Percentiles rank a stretch among this genome's conserved stretches.
Conservation (phyloP, 1,140 invertebrate genomes). For the Latrodectus geometricus region DNA sequence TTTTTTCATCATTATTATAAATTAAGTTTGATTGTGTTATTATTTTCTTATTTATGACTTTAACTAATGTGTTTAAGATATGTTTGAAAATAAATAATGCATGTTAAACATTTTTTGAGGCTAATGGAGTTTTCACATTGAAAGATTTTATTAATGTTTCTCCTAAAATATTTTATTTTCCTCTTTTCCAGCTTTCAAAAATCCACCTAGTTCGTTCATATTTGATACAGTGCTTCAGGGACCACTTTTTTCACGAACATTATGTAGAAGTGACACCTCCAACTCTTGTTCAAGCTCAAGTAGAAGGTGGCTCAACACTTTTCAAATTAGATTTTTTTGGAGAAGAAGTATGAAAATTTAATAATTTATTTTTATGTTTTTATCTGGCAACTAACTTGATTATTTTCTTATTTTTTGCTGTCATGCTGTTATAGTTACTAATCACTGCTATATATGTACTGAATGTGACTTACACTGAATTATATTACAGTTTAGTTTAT, state of each 20-base stretch:
- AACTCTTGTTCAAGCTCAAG: conserved; percentile 89
- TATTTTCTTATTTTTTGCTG: conserved; percentile 1
- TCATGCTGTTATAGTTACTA: background rate
- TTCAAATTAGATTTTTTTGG: conserved; percentile 97
- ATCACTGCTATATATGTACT: background rate
- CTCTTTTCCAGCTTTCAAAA: conserved; percentile 80
- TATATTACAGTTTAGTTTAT: too few species aligned
- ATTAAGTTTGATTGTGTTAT: background rate
- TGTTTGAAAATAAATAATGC: background rate
- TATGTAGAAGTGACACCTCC: conserved; percentile 97
- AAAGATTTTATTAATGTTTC: background rate
- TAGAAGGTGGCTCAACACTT: conserved; percentile 97
- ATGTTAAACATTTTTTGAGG: background rate
- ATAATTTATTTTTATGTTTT: background rate
- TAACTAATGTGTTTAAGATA: background rate
- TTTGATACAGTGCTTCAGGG: conserved; percentile 87
- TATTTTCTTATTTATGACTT: background rate
- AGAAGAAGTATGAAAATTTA: conserved; percentile 71
- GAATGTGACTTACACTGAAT: too few species aligned
- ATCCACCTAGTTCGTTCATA: conserved; percentile 70
- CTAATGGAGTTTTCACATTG: background rate
- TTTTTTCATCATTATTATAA: background rate
- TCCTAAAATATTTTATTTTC: conserved; percentile 10
- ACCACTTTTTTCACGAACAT: conserved; percentile 86
- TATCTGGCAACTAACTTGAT: conserved; percentile 12